Conservation (phyloP, 1,140 invertebrate species). For the Drusus annulatus region DNA sequence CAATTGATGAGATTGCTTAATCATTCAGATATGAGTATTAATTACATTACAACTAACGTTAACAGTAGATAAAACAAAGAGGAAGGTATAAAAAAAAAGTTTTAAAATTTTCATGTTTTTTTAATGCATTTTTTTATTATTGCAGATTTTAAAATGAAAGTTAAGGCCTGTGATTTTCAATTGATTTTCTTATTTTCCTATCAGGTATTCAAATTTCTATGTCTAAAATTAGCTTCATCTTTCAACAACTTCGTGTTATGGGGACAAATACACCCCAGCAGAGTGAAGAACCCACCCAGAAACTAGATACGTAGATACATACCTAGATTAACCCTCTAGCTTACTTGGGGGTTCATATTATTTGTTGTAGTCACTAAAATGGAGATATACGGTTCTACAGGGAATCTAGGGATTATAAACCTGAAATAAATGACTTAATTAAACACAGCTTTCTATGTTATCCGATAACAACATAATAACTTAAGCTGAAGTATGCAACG, state of each 20-base stretch:
- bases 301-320: not conserved
- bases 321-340: constrained; percentile 34
- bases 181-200: too few relatives aligned
- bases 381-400: constrained; percentile 37
- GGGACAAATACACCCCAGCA: constrained; percentile 3
- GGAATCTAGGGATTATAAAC: constrained; percentile 37
- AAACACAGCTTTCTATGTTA: constrained; percentile 18
- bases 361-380: constrained; percentile 36
- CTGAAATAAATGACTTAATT: constrained; percentile 34
- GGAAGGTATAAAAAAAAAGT: too few relatives aligned
- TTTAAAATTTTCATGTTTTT: too few relatives aligned
- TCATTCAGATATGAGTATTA: not conserved
- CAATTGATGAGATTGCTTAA: not conserved
- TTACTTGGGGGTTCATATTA: constrained; percentile 32
- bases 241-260: not conserved
- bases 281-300: not conserved
- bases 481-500: too few relatives aligned
- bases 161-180: not conserved
- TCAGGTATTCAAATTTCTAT: too few relatives aligned
- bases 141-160: too few relatives aligned
- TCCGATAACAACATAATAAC: not conserved
- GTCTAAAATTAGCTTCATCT: not conserved
- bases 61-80: too few relatives aligned
- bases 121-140: too few relatives aligned
- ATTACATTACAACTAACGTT: too few relatives aligned